phyloP scores from a whole-genome alignment of 2,797 vertebrate genomes.

The Enteromius unitaeniatus region DNA sequence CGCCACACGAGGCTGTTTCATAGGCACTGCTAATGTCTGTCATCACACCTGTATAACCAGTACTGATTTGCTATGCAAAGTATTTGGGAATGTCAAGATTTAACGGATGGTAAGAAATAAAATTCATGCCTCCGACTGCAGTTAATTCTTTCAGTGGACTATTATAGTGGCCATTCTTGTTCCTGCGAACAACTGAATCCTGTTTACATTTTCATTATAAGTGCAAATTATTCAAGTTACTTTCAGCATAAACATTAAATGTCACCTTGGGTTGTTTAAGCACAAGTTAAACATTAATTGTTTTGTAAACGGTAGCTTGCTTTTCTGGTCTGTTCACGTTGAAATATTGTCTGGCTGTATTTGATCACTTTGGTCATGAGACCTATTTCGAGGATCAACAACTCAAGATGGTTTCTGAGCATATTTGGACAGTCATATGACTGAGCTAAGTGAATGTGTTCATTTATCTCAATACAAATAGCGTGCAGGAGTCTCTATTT shows the following conservation, averaged over 20 bases:
- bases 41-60: background rate
- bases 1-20: background rate
- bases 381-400: background rate
- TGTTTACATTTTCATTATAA: background rate
- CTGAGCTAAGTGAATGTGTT: constrained; percentile 3
- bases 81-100: background rate
- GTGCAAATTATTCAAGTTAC: background rate
- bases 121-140: background rate
- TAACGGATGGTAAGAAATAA: background rate
- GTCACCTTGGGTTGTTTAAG: background rate
- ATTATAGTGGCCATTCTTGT: background rate
- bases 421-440: constrained; percentile 24
- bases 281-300: background rate
- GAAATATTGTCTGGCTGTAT: background rate
- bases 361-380: constrained; percentile 5
- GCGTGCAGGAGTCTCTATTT: constrained; percentile 15
- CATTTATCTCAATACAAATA: constrained; percentile 15
- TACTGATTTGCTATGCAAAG: constrained; percentile 34
- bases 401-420: background rate
- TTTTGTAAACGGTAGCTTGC: background rate
- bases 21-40: constrained; percentile 8
- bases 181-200: background rate
- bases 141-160: background rate
- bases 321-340: constrained; percentile 6
- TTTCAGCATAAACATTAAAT: background rate